A percentile compares a stretch with the other conserved stretches of the same genome.
phyloP scores from a whole-genome alignment of 1,140 invertebrate species.

The Heliconius nattereri region DNA sequence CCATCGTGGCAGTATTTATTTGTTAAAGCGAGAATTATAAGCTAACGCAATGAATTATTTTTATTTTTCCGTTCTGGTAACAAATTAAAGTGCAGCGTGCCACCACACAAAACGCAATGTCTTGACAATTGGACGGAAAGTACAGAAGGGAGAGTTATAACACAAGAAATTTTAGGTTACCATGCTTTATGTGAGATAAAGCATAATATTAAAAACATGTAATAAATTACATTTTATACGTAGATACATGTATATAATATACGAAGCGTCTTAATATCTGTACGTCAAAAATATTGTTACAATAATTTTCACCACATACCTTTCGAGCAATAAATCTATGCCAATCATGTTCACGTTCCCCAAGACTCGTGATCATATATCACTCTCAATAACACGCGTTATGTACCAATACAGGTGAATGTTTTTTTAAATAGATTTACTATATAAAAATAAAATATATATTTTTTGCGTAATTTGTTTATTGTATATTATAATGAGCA shows the following conservation, averaged over 20 bases:
- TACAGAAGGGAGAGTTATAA: background rate
- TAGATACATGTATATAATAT: background rate
- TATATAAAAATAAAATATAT: background rate
- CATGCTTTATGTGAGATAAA: background rate
- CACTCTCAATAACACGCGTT: constrained; percentile 55
- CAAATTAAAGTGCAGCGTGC: too few species aligned
- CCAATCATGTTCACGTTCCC: constrained; percentile 46
- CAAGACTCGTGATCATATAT: constrained; percentile 54
- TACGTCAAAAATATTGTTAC: background rate
- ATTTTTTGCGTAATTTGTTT: too few species aligned
- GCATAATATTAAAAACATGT: too few species aligned
- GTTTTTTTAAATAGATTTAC: background rate
- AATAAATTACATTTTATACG: too few species aligned
- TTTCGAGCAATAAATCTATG: constrained; percentile 40
- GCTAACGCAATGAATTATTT: too few species aligned
- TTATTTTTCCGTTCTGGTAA: too few species aligned
- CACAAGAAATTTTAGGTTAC: background rate
- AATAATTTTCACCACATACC: background rate
- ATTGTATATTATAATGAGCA: too few species aligned
- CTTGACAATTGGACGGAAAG: background rate
- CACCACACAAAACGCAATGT: background rate
- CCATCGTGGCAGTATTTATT: too few species aligned
- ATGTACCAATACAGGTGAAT: constrained; percentile 24
- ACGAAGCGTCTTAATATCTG: background rate
- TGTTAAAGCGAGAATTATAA: too few species aligned